Evolutionary conservation across 1,140 invertebrate genomes (phyloP).

Genomic region (Penaeus indicus): DNA sequence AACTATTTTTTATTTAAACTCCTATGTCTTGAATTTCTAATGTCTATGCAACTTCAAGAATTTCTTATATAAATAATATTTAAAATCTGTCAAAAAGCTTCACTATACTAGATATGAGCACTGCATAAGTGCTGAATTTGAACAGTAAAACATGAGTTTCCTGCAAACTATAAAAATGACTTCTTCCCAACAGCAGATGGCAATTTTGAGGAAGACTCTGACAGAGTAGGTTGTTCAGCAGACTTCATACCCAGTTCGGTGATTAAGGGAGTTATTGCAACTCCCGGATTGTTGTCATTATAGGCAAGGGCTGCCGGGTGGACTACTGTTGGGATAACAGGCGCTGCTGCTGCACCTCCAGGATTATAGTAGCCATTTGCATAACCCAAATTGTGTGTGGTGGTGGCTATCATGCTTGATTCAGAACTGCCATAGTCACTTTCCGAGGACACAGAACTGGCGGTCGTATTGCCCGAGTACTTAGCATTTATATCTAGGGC

Average conservation of each 20-base stretch:
- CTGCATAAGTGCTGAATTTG: too few relatives aligned
- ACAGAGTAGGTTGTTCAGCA: too few relatives aligned
- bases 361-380: not conserved
- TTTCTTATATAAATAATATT: too few relatives aligned
- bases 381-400: conserved; percentile 19
- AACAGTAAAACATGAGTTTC: too few relatives aligned
- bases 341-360: not conserved
- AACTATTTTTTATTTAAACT: too few relatives aligned
- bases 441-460: not conserved
- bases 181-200: too few relatives aligned
- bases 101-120: too few relatives aligned
- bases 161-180: too few relatives aligned
- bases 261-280: conserved; percentile 2
- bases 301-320: not conserved
- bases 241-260: conserved; percentile 9
- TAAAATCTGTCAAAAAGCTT: too few relatives aligned
- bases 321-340: conserved; percentile 27
- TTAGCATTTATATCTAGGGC: conserved; percentile 19
- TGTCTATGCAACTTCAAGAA: too few relatives aligned
- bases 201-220: too few relatives aligned
- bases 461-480: not conserved
- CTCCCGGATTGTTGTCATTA: not conserved
- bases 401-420: conserved; percentile 21
- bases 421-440: conserved; percentile 1
- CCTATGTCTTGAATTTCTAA: too few relatives aligned